These are phyloP conservation scores for Mesorhabditis spiculigera DNA, from an alignment of 2,888 invertebrate species.

Conservation along the genomic window DNA sequence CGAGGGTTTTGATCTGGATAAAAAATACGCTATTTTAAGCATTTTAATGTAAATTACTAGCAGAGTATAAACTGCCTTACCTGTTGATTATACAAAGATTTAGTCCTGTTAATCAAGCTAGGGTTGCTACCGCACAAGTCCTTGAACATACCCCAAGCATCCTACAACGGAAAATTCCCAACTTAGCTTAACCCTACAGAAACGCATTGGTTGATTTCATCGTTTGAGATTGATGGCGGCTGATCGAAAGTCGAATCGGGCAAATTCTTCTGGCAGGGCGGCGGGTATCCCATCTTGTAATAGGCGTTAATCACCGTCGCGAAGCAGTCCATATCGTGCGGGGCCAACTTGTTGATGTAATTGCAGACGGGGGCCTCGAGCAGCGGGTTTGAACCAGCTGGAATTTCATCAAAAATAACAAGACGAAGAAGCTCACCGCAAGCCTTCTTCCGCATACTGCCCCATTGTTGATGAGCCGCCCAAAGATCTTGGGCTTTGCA, in stretches of 20 bases:
- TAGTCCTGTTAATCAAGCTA: not conserved
- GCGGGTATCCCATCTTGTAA: conserved; percentile 5
- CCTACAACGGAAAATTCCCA: not conserved
- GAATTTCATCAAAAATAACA: not conserved
- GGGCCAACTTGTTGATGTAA: not conserved
- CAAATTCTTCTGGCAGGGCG: not conserved
- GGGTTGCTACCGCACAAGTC: conserved; percentile 6
- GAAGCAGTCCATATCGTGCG: not conserved
- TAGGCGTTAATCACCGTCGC: conserved; percentile 1
- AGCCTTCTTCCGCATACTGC: not conserved
- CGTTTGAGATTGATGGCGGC: not conserved
- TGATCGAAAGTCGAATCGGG: not conserved
- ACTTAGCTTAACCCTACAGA: not conserved
- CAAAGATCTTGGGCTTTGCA: not conserved
- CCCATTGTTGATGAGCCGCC: conserved; percentile 6
- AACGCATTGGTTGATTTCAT: not conserved
- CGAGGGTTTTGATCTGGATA: not conserved
- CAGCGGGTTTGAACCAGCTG: not conserved
- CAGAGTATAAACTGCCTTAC: not conserved
- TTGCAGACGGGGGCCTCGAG: not conserved
- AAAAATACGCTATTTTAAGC: not conserved
- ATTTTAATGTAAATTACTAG: not conserved
- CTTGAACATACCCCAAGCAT: conserved; percentile 2
- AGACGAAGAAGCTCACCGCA: not conserved
- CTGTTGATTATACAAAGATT: not conserved